Percentiles rank a stretch among this genome's conserved stretches.
Conservation (phyloP, 2,113 vertebrate species). For the Anseranas semipalmata region DNA sequence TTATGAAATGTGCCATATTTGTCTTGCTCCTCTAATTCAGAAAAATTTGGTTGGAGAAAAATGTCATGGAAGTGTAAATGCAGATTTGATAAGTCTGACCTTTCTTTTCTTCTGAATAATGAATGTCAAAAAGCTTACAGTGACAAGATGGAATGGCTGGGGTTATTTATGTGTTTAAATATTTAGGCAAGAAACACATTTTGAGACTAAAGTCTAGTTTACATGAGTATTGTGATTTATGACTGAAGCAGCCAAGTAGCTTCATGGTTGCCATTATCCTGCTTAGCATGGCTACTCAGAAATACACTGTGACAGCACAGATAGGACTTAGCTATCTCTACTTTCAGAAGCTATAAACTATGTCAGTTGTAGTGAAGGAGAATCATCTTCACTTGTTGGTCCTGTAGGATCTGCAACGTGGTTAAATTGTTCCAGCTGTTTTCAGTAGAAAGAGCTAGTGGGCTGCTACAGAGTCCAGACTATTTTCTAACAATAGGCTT, state of each 20-base stretch:
- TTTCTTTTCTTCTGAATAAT: conserved; percentile 80
- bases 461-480: neutral
- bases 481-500: neutral
- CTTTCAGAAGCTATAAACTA: neutral
- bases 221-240: conserved; percentile 56
- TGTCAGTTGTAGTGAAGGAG: neutral
- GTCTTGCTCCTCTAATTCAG: conserved; percentile 70
- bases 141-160: conserved; percentile 70
- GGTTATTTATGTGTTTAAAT: conserved; percentile 81
- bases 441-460: neutral
- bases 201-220: conserved; percentile 69
- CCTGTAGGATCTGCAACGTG: neutral
- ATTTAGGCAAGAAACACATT: conserved; percentile 76
- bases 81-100: conserved; percentile 80
- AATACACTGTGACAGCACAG: neutral
- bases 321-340: neutral
- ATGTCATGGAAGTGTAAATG: conserved; percentile 77
- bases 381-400: neutral
- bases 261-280: neutral
- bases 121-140: conserved; percentile 81
- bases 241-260: neutral
- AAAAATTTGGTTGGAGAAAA: conserved; percentile 77
- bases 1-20: conserved; percentile 62
- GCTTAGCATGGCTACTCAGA: neutral
- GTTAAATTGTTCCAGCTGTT: neutral